A percentile compares a stretch with the other conserved stretches of the same genome.
phyloP scores from a whole-genome alignment of 2,113 vertebrate genomes.

The Melospiza georgiana region DNA sequence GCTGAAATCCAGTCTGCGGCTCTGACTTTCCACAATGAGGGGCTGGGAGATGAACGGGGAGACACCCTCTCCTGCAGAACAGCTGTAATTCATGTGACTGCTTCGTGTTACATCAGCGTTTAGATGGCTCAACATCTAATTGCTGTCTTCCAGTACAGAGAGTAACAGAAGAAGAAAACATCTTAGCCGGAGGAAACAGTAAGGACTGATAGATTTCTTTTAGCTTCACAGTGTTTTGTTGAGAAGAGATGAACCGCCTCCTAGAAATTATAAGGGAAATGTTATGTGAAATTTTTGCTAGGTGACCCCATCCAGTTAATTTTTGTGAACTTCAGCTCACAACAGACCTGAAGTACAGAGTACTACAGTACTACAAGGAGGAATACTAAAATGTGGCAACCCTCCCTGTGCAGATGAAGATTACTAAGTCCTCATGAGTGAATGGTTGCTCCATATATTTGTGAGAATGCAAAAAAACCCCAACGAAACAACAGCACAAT shows the following conservation, averaged over 20 bases:
- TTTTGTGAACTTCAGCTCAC: neutral
- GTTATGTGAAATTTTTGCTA: neutral
- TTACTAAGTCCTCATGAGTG: neutral
- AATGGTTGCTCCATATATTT: neutral
- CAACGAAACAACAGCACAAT: neutral
- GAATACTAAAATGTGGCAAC: neutral
- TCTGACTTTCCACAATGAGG: neutral
- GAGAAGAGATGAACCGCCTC: neutral
- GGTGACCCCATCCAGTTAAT: neutral
- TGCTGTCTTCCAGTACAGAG: neutral
- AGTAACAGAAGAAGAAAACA: neutral
- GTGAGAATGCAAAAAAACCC: neutral
- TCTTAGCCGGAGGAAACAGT: neutral
- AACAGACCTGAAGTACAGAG: neutral
- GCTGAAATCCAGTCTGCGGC: neutral
- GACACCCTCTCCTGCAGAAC: neutral
- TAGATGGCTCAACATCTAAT: neutral
- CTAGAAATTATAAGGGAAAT: neutral
- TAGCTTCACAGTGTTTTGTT: neutral
- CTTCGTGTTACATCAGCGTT: neutral
- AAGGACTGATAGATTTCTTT: neutral
- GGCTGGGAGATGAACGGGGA: neutral
- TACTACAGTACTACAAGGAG: neutral
- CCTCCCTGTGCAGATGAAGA: neutral
- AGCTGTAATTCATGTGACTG: neutral